These are phyloP conservation scores for Drosophila leontia DNA, from an alignment of 1,140 invertebrate species.

Conservation along the genomic window DNA sequence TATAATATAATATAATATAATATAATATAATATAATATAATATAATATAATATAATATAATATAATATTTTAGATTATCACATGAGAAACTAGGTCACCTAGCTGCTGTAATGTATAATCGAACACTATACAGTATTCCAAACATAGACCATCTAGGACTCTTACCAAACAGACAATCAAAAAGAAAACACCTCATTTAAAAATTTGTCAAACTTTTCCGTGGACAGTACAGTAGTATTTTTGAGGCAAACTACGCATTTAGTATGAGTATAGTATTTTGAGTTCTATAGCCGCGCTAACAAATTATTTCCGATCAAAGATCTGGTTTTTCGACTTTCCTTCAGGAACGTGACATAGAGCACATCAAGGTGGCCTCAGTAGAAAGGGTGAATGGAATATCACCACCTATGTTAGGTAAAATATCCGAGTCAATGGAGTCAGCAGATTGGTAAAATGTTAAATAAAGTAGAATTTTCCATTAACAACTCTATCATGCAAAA, in stretches of 20 bases:
- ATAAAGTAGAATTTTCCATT: no score
- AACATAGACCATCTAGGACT: no score
- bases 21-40: no score
- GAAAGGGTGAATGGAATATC: background rate
- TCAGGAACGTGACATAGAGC: background rate
- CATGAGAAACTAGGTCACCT: background rate
- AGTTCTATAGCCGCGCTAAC: background rate
- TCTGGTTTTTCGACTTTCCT: background rate
- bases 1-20: background rate
- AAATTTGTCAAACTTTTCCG: background rate
- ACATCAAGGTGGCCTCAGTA: background rate
- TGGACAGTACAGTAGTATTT: background rate
- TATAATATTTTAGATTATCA: background rate
- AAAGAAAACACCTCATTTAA: background rate
- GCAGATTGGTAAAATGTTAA: constrained; percentile 2
- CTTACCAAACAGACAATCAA: no score
- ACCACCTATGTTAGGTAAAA: background rate
- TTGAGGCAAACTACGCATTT: background rate
- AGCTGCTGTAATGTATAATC: constrained; percentile 3
- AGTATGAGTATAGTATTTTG: background rate
- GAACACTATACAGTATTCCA: no score
- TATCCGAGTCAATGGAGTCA: background rate
- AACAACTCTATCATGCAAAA: no score
- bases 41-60: no score
- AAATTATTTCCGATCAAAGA: background rate